Evolutionary conservation across 2,113 vertebrate genomes (phyloP), one percentile per base, ranked within the genome.

Genomic region (Eidolon helvum): DNA sequence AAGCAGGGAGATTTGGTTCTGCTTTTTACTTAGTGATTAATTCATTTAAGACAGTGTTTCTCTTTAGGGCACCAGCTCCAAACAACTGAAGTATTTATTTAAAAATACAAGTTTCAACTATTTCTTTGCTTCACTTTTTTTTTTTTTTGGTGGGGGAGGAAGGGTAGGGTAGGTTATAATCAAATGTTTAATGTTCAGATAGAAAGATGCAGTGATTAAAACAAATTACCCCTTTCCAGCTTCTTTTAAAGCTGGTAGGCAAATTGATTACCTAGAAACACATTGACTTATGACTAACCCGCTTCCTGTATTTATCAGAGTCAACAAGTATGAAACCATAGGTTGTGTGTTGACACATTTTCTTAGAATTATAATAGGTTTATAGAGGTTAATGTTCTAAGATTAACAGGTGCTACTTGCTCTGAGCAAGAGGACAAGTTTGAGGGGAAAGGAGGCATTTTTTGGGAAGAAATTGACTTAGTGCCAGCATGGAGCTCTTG

Each of bases 201-300:
- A 74, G 91, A 86, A 93, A 96, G 45, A 87, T 24, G 4, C 53
- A 74, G 72, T 66, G 53, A 89, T 91, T 79, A 86, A 71, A 96
- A 97, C 92, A 94, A 96, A 91, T 93, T 77, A 79, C 21, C 21
- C 63, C 35, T 65, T 53, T 91, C 82, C 45, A 55, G 57, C 7
- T 78, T 69, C 68, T 89, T 90, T 85, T 79, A 95, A 86, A 78
- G 48, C 84, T 6, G 3, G 35, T 57, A 96, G 87, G 94, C 90
- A 97, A 95, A 97, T n/a, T 50, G 68, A 90, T 97, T 96, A 91
- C 95, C 90, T 94, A 93, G 94, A 90, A 96, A 95, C 90, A 92
- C 63, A 86, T 3, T 77, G 66, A 90, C 45, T 90, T 77, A 72
- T 10, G 16, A 90, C 55, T 53, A 92, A 95, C n/a, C 21, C 0